Percentiles rank a stretch among this genome's conserved stretches.
phyloP scores from a whole-genome alignment of 2,888 invertebrate genomes.

The Mythimna vitellina region DNA sequence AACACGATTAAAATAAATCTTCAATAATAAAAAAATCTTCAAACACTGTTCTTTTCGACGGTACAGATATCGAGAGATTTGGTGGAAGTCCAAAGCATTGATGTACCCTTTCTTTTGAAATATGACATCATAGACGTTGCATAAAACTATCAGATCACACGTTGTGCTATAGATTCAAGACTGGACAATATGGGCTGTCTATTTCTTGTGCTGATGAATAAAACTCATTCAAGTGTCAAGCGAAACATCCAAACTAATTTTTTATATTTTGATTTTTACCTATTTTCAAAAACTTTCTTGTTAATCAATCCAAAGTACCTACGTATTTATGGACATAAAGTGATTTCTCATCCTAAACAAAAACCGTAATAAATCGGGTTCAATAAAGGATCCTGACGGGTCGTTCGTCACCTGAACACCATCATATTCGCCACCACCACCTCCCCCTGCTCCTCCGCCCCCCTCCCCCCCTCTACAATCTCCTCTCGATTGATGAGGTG shows the following conservation, averaged over 20 bases:
- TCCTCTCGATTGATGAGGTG: slow-evolving; percentile 45
- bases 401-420: slow-evolving; percentile 57
- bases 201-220: neutral
- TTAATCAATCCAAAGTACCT: neutral
- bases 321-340: slow-evolving; percentile 2
- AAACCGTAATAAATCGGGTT: slow-evolving; percentile 37
- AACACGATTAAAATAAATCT: neutral
- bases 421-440: slow-evolving; percentile 34
- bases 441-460: neutral
- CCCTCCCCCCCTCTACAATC: neutral
- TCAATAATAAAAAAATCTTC: neutral
- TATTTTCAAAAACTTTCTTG: neutral
- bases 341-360: slow-evolving; percentile 30
- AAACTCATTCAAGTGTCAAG: neutral
- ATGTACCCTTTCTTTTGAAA: slow-evolving; percentile 29
- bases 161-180: neutral
- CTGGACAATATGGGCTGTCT: neutral
- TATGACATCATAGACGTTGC: slow-evolving; percentile 1
- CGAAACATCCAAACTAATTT: neutral
- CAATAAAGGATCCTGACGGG: slow-evolving; percentile 42
- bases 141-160: neutral
- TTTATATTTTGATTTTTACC: neutral
- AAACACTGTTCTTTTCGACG: neutral
- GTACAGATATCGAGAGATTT: slow-evolving; percentile 23
- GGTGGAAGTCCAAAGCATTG: slow-evolving; percentile 39